Percentiles rank a stretch among this genome's conserved stretches.
Evolutionary conservation across 2,797 vertebrate genomes (phyloP).

Genomic region (Phoebastria nigripes): DNA sequence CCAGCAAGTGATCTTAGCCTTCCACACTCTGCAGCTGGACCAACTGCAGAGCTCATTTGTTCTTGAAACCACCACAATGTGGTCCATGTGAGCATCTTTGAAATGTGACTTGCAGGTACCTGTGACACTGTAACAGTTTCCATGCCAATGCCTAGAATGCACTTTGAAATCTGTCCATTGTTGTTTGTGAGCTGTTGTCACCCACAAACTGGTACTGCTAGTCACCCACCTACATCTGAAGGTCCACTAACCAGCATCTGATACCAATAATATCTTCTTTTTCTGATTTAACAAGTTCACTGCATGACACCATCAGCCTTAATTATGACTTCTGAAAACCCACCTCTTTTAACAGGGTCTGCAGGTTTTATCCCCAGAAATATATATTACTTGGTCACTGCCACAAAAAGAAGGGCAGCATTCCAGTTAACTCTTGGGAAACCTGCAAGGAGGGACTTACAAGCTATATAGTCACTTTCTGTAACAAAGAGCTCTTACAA

Average conservation of each 20-base stretch:
- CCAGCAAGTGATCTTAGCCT: not conserved
- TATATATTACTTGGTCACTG: not conserved
- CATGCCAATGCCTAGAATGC: not conserved
- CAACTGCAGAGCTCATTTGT: not conserved
- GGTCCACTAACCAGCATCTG: not conserved
- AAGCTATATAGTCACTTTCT: not conserved
- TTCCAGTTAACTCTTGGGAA: not conserved
- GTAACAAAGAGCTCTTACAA: constrained; percentile 21
- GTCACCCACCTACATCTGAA: not conserved
- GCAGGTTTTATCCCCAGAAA: not conserved
- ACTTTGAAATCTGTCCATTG: not conserved
- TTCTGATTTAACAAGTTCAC: not conserved
- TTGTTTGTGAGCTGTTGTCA: not conserved
- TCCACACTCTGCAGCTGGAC: not conserved
- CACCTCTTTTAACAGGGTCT: not conserved
- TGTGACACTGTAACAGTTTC: not conserved
- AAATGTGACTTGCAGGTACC: not conserved
- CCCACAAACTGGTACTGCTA: not conserved
- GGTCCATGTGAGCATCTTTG: not conserved
- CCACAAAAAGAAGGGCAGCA: not conserved
- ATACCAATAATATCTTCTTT: not conserved
- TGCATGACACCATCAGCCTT: not conserved
- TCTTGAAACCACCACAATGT: not conserved
- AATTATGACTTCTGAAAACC: not conserved
- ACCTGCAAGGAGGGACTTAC: not conserved